Evolutionary conservation across 1,140 invertebrate species (phyloP).

Genomic region (Lordiphosa mommai): DNA sequence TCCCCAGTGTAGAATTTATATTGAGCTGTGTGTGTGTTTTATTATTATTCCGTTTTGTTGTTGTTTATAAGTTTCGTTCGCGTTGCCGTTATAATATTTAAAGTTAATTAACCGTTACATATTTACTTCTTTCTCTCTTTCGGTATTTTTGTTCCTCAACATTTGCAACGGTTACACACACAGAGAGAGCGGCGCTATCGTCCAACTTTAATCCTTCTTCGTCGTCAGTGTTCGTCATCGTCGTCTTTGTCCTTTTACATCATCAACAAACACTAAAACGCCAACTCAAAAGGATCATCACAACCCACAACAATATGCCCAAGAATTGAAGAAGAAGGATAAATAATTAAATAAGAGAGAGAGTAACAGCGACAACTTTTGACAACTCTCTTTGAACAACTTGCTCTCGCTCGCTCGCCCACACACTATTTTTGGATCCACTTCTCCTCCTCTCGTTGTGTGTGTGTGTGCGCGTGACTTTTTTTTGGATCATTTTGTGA

Average conservation of each 20-base stretch:
- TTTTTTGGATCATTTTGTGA: background rate
- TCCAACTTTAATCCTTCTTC: conserved; percentile 20
- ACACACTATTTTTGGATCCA: no score
- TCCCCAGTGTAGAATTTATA: background rate
- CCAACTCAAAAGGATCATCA: background rate
- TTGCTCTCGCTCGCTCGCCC: no score
- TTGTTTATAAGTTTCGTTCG: background rate
- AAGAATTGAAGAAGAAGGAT: no score
- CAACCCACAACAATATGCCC: conserved; percentile 7
- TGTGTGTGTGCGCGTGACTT: conserved; percentile 5
- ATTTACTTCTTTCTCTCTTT: background rate
- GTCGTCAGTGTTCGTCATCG: conserved; percentile 26
- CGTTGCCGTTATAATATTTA: background rate
- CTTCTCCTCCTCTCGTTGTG: background rate
- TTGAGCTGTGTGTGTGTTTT: background rate
- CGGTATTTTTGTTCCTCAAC: background rate
- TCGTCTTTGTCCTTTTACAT: conserved; percentile 46
- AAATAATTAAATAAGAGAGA: no score
- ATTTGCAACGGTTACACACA: background rate
- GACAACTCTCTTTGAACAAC: no score
- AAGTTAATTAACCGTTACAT: background rate
- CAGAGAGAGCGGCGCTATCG: conserved; percentile 22
- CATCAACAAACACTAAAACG: conserved; percentile 19
- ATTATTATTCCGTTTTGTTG: background rate
- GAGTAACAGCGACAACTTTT: no score